Base-by-base conservation (phyloP, 2,113 vertebrate genomes). In the Eurystomus gularis region DNA sequence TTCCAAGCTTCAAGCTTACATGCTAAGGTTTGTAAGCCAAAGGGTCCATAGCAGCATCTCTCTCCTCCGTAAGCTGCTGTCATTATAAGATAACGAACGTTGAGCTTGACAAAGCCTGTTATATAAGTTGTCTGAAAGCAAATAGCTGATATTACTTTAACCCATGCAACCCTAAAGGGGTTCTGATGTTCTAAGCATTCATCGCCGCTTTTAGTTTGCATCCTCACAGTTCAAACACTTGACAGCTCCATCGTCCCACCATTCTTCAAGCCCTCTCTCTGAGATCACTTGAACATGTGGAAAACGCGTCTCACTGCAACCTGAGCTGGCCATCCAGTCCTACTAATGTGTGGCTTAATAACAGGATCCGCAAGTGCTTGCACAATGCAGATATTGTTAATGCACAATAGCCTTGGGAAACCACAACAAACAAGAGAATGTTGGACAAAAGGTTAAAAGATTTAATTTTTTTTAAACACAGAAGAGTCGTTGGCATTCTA, bases 301-400 rank as follows among this genome's bases (percentile, higher is more conserved):
- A 81, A 79, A 94, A 54, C 39, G 70, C 39, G 70, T 55, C 66
- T 82, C 55, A 13, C 28, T 61, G 72, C 66, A 82, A 85, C 72
- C 64, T 37, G 75, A 95, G 58, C 65, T 89, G 64, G 29, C 58
- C 35, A 37, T 31, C 44, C 54, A 88, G 44, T 49, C 58, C 70
- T 31, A 55, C 54, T 13, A 51, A 55, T 20, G 39, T n/a, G n/a
- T 70, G 24, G 55, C 26, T 57, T 69, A 88, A 83, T 17, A 93
- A 86, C 68, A 95, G 52, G 24, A 82, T 71, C 57, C 9, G 2
- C n/a, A 75, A 79, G 39, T 54, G 17, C 55, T 83, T 70, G 40
- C 66, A 90, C 61, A 90, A 86, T 46, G 82, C 39, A 93, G 78
- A 42, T 83, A 88, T 48, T 76, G 60, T 90, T 88, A 83, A 88